Conservation (phyloP, 2,797 vertebrate genomes). For the Molossus alvarezi region DNA sequence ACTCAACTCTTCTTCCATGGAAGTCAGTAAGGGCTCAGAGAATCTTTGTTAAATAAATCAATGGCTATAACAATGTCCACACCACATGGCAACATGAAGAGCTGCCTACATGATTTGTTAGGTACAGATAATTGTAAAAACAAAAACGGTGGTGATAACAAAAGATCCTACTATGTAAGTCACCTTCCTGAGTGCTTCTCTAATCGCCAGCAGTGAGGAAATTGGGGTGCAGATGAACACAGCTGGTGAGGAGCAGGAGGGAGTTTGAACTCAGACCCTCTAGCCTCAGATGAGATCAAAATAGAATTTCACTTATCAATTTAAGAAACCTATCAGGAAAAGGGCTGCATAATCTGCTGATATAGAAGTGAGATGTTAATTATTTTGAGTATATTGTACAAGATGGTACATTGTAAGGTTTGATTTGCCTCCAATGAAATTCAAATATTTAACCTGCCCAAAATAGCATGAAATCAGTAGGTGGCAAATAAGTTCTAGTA, state of each 20-base stretch:
- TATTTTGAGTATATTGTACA: background rate
- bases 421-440: background rate
- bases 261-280: too few relatives aligned
- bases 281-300: background rate
- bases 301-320: background rate
- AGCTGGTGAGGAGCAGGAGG: background rate
- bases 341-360: background rate
- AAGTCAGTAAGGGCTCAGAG: too few relatives aligned
- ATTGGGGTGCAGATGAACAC: fast-evolving
- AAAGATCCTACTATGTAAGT: fast-evolving
- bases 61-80: background rate
- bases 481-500: background rate
- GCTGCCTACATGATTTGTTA: too few relatives aligned
- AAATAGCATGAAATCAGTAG: background rate
- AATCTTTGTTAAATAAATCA: background rate
- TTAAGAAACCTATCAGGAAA: background rate
- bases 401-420: background rate
- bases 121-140: fast-evolving
- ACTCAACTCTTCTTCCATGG: too few relatives aligned
- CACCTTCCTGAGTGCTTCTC: background rate
- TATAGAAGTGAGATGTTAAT: background rate
- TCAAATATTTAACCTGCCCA: background rate
- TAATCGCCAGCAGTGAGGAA: background rate
- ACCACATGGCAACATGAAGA: background rate
- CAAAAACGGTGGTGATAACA: fast-evolving